Evolutionary conservation across 64 coral and sea anemone species (phyloP), one percentile per base, ranked within the genome.

Genomic region (Anthopleura sola): DNA sequence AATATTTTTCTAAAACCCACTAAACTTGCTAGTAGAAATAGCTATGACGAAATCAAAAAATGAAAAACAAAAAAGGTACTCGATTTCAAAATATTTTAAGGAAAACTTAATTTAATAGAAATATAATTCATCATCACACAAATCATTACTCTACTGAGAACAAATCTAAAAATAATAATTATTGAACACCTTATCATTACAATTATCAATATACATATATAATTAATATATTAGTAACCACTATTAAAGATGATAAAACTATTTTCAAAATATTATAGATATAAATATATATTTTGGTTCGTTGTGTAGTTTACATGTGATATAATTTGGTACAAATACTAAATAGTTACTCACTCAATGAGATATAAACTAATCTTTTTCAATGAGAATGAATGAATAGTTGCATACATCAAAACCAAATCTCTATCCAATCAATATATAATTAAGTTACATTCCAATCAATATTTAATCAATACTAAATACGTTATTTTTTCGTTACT

Each of bases 371-470:
- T 68, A 10, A 32, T 58, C 55, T 68, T 68, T 68, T 5, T 3
- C n/a, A 10, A 1, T 11, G 66, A 0, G 12, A 34, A 33, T 17
- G 66, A 16, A 71, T 71, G 13, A 32, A 29, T 71, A 11, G n/a
- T 29, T 71, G 14, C 28, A 71, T 71, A 15, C 28, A 32, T 31
- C 66, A 71, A 36, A 15, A 32, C 28, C 10, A 66, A 28, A n/a
- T n/a, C 21, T 23, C 60, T 2, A 79, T 44, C 75, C 76, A 79
- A 79, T 79, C 34, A 23, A 79, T 79, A 47, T 79, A 24, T 79
- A 23, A 78, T 78, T 40, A 40, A 24, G 40, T 48, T 78, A 78
- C 76, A 46, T 78, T 78, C 36, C 37, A 78, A 79, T 79, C 76
- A 23, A 79, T 79, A 79, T 79, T 48, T 48, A 44, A 71, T 71